These are phyloP conservation scores for Furcifer pardalis DNA, from an alignment of 2,797 vertebrate species.

Conservation along the genomic window DNA sequence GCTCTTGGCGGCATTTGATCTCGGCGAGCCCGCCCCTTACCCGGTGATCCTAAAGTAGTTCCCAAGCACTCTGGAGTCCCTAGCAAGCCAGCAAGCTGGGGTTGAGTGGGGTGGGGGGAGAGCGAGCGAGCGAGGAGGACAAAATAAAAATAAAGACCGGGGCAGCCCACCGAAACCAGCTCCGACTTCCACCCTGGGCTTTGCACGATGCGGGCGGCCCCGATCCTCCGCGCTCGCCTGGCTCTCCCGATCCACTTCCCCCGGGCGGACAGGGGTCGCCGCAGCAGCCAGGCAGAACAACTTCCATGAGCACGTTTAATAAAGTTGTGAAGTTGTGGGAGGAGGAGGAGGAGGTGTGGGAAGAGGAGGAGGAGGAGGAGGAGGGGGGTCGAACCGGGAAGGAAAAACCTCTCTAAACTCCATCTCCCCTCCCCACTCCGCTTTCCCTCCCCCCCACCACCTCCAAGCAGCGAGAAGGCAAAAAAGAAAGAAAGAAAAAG, in stretches of 20 bases:
- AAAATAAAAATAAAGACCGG: too few relatives aligned
- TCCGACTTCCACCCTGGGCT: not conserved
- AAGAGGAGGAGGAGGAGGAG: not conserved
- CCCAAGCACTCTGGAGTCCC: constrained; percentile 9
- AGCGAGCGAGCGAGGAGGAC: not conserved
- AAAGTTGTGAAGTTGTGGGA: constrained; percentile 28
- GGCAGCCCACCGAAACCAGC: not conserved
- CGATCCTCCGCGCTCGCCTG: constrained; percentile 62
- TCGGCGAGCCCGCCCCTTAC: constrained; percentile 17
- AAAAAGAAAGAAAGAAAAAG: not conserved
- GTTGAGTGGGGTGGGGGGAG: too few relatives aligned
- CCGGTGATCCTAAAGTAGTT: constrained; percentile 18
- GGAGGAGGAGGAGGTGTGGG: constrained; percentile 31
- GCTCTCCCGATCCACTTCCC: constrained; percentile 57
- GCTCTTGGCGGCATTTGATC: constrained; percentile 11
- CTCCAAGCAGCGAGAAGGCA: not conserved
- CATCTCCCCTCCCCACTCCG: not conserved
- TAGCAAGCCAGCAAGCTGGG: not conserved
- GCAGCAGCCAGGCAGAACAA: constrained; percentile 37
- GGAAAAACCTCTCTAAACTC: constrained; percentile 5
- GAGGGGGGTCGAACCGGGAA: constrained; percentile 25
- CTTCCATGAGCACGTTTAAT: constrained; percentile 15
- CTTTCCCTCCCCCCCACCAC: not conserved
- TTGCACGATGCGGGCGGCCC: constrained; percentile 49
- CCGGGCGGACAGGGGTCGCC: constrained; percentile 61